Evolutionary conservation across 2,888 invertebrate genomes (phyloP).

Genomic region (Diachrysia chrysitis): DNA sequence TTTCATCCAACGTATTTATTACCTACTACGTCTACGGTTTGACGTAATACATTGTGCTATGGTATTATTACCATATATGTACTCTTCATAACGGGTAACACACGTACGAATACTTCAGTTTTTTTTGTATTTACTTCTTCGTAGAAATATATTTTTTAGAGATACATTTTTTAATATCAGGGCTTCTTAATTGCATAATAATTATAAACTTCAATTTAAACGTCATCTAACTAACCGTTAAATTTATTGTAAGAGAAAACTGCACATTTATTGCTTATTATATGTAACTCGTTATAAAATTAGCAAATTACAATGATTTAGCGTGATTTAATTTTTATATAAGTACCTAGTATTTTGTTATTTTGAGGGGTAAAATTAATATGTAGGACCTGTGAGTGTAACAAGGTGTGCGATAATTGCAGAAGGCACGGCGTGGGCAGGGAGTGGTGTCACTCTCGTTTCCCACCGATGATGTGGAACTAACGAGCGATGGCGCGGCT

Average conservation of each 20-base stretch:
- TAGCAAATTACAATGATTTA: neutral
- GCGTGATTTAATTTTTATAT: neutral
- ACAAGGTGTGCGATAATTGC: slow-evolving; percentile 54
- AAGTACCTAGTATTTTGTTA: neutral
- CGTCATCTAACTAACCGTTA: no score
- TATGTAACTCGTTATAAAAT: no score
- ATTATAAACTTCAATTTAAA: no score
- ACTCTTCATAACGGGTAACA: no score
- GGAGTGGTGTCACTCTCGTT: slow-evolving; percentile 80
- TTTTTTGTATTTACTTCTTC: no score
- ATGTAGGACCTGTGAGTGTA: slow-evolving; percentile 33
- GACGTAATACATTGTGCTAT: neutral
- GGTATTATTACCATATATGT: no score
- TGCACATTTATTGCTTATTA: neutral
- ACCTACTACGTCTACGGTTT: neutral
- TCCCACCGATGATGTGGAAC: slow-evolving; percentile 76
- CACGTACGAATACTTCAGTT: no score
- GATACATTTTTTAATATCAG: no score
- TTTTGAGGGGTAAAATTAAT: neutral
- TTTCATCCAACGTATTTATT: neutral
- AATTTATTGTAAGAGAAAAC: neutral
- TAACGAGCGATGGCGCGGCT: slow-evolving; percentile 69
- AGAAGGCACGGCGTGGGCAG: slow-evolving; percentile 58
- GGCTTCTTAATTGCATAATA: no score
- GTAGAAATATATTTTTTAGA: no score